These are phyloP conservation scores for Cepaea hortensis DNA, from an alignment of 2,888 invertebrate species.

Conservation along the genomic window DNA sequence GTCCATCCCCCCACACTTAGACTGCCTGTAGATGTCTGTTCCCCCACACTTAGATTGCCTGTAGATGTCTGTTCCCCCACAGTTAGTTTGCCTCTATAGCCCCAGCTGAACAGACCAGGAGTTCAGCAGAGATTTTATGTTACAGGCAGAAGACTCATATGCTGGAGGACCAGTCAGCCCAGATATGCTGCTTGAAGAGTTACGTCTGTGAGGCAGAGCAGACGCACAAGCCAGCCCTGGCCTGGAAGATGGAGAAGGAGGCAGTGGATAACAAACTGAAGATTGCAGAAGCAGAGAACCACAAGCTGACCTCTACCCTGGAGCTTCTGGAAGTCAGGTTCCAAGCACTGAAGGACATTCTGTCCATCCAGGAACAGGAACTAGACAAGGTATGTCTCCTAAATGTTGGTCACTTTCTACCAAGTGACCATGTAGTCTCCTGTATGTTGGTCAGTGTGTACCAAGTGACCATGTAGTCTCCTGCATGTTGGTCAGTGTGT, in stretches of 20 bases:
- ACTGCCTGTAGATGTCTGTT: no score
- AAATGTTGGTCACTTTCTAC: no score
- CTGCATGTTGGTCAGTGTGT: no score
- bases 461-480: no score
- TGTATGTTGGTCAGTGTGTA: no score
- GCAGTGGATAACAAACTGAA: conserved; percentile 63
- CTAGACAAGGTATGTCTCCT: conserved; percentile 60
- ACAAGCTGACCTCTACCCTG: conserved; percentile 62
- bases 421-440: no score
- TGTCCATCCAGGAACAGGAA: conserved; percentile 66
- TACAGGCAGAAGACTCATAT: conserved; percentile 57
- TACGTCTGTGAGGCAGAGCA: conserved; percentile 70
- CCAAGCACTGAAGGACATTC: conserved; percentile 67
- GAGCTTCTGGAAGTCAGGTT: conserved; percentile 67
- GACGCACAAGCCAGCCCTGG: conserved; percentile 60
- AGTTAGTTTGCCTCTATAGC: neutral
- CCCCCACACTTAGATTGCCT: no score
- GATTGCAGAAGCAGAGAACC: conserved; percentile 60
- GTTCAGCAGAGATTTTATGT: neutral
- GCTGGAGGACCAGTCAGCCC: conserved; percentile 57
- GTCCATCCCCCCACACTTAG: no score
- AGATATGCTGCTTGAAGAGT: conserved; percentile 64
- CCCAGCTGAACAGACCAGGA: neutral
- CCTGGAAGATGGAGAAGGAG: conserved; percentile 65
- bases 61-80: no score